Evolutionary conservation across 2,797 vertebrate species (phyloP).

Genomic region (Liasis olivaceus): DNA sequence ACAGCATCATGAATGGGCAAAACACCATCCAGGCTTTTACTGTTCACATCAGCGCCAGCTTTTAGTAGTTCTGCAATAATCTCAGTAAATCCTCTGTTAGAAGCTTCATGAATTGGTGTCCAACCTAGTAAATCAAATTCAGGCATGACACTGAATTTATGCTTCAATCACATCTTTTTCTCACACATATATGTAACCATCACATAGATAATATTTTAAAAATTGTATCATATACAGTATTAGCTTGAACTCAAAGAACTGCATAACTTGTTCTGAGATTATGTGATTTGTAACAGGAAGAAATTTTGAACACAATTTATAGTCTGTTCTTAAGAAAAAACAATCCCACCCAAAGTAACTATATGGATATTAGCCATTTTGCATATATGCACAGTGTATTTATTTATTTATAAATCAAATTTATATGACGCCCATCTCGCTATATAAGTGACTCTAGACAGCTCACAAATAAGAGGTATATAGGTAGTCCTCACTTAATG

Average conservation of each 20-base stretch:
- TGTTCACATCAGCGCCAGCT: constrained; percentile 81
- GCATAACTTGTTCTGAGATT: not conserved
- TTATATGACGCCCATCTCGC: no score
- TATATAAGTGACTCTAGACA: no score
- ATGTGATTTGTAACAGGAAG: not conserved
- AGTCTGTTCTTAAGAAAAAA: not conserved
- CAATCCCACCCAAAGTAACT: not conserved
- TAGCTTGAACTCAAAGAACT: not conserved
- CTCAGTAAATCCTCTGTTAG: constrained; percentile 66
- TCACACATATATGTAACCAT: not conserved
- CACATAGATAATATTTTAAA: not conserved
- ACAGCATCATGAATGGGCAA: constrained; percentile 84
- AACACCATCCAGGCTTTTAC: constrained; percentile 71
- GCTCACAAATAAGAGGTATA: no score
- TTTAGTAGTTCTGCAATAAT: constrained; percentile 80
- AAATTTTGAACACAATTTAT: not conserved
- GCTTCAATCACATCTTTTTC: not conserved
- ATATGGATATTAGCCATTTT: not conserved
- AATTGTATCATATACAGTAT: not conserved
- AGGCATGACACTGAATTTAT: not conserved
- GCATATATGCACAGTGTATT: not conserved
- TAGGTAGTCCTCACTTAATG: not conserved
- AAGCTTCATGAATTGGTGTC: constrained; percentile 85
- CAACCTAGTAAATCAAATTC: constrained; percentile 77
- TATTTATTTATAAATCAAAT: no score